A percentile compares a stretch with the other conserved stretches of the same genome.
These are phyloP conservation scores for Lagodon rhomboides DNA, from an alignment of 2,797 vertebrate genomes.

Conservation along the genomic window DNA sequence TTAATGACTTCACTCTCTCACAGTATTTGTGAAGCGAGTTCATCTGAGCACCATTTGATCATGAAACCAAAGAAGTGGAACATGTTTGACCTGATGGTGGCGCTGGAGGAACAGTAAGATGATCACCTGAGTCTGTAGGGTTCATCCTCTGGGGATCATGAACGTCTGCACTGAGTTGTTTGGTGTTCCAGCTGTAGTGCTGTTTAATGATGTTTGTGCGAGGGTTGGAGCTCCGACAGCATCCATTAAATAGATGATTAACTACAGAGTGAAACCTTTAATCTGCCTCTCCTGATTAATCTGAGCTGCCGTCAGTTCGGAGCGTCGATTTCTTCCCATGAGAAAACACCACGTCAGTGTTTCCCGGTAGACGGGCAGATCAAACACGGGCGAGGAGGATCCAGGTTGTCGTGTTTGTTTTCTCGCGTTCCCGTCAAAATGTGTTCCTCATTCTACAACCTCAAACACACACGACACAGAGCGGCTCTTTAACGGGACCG, in stretches of 20 bases:
- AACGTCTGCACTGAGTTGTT: not conserved
- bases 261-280: not conserved
- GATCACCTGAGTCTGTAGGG: not conserved
- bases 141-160: not conserved
- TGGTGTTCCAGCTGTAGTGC: too few relatives aligned
- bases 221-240: too few relatives aligned
- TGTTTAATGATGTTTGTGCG: not conserved
- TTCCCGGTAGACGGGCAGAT: conserved; percentile 49
- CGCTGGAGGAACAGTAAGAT: not conserved
- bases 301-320: not conserved
- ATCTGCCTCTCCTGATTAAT: not conserved
- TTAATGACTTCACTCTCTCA: not conserved
- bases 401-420: conserved; percentile 69
- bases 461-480: conserved; percentile 17
- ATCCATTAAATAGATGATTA: not conserved
- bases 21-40: not conserved
- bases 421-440: conserved; percentile 63
- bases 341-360: conserved; percentile 55
- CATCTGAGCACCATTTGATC: too few relatives aligned
- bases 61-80: not conserved
- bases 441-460: conserved; percentile 70
- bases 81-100: not conserved
- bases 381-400: conserved; percentile 54
- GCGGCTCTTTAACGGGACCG: conserved; percentile 12
- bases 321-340: conserved; percentile 57